Evolutionary conservation across 2,113 vertebrate species (phyloP).

Genomic region (Pachycephala philippinensis): DNA sequence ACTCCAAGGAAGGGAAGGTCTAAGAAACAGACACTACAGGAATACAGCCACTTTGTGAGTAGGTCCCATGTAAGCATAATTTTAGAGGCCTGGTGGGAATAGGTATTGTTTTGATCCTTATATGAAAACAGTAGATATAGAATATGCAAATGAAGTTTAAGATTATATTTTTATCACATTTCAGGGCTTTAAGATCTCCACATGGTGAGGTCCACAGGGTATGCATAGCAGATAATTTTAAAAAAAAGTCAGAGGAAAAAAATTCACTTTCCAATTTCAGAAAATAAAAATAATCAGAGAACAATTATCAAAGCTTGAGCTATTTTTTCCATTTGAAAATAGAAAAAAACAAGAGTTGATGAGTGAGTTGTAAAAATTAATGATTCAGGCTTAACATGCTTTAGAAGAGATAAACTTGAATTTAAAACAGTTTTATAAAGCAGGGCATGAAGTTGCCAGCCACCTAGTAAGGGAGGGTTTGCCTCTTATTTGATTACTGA

Average conservation of each 20-base stretch:
- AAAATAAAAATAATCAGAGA: slow-evolving; percentile 1
- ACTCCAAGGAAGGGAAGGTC: not conserved
- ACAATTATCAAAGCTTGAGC: not conserved
- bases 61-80: not conserved
- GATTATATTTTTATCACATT: not conserved
- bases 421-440: not conserved
- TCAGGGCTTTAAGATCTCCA: not conserved
- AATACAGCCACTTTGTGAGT: not conserved
- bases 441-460: not conserved
- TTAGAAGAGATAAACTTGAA: not conserved
- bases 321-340: not conserved
- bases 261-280: not conserved
- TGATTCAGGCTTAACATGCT: slow-evolving; percentile 16
- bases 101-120: not conserved
- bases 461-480: not conserved
- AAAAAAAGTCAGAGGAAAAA: not conserved
- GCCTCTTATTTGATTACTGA: slow-evolving; percentile 38
- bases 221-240: not conserved
- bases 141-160: not conserved
- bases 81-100: not conserved
- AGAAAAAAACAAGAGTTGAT: not conserved
- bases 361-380: not conserved
- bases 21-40: not conserved
- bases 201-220: not conserved
- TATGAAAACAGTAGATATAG: not conserved